phyloP scores from a whole-genome alignment of 2,888 invertebrate species.

The Dicycla oo region DNA sequence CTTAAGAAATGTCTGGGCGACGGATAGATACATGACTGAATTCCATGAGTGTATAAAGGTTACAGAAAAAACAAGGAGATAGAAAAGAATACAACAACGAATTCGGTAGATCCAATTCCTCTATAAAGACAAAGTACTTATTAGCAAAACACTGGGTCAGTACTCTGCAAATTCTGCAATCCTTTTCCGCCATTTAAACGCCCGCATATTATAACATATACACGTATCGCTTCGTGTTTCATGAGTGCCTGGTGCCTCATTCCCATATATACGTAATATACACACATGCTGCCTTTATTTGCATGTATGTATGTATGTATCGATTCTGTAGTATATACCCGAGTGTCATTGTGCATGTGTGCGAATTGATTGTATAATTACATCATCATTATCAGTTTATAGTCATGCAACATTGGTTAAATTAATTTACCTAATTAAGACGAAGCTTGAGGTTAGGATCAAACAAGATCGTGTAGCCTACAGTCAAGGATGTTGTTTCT shows the following conservation, averaged over 20 bases:
- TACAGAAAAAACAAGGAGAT: slow-evolving; percentile 4
- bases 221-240: slow-evolving; percentile 60
- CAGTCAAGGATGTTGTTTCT: slow-evolving; percentile 24
- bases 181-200: slow-evolving; percentile 60
- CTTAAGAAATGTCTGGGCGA: slow-evolving; percentile 12
- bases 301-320: slow-evolving; percentile 53
- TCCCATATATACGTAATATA: slow-evolving; percentile 58
- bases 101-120: slow-evolving; percentile 26
- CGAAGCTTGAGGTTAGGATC: slow-evolving; percentile 63
- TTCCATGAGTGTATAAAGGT: slow-evolving; percentile 5
- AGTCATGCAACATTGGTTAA: slow-evolving; percentile 77
- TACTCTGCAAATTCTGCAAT: slow-evolving; percentile 53
- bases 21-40: not conserved
- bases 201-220: slow-evolving; percentile 62
- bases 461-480: slow-evolving; percentile 34
- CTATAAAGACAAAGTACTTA: slow-evolving; percentile 39
- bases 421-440: slow-evolving; percentile 82
- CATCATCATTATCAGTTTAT: slow-evolving; percentile 78
- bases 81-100: slow-evolving; percentile 5
- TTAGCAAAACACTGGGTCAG: slow-evolving; percentile 53
- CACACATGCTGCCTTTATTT: slow-evolving; percentile 60
- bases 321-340: slow-evolving; percentile 54
- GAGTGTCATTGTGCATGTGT: slow-evolving; percentile 55
- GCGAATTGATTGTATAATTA: slow-evolving; percentile 77
- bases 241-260: slow-evolving; percentile 64